Conservation (phyloP, 2,797 vertebrate species). For the Molossus molossus region DNA sequence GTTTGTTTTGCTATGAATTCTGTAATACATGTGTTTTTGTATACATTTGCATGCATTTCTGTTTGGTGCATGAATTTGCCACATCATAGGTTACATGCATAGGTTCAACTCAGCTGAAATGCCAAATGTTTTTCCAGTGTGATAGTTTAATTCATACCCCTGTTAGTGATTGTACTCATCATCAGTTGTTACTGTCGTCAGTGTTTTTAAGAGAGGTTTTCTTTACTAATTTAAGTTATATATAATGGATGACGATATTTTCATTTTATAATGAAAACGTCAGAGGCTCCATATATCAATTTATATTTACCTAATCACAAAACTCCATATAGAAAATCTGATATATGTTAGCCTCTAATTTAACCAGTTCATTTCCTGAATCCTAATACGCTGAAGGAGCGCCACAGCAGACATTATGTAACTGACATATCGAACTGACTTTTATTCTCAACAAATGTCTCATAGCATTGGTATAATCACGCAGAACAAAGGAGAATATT, state of each 20-base stretch:
- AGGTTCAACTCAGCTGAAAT: not conserved
- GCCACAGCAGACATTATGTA: not conserved
- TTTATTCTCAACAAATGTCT: conserved; percentile 52
- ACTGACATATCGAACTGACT: conserved; percentile 50
- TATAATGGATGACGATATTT: not conserved
- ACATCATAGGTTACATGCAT: not conserved
- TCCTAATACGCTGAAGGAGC: not conserved
- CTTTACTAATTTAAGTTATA: conserved; percentile 9
- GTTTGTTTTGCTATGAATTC: not conserved
- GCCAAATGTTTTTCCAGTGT: conserved; percentile 17
- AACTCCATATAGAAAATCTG: not conserved
- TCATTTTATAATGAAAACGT: conserved; percentile 31
- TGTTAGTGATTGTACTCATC: not conserved
- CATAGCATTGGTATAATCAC: conserved; percentile 1
- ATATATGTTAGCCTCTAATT: not conserved
- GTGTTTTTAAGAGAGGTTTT: conserved; percentile 48
- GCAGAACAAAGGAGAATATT: conserved; percentile 45
- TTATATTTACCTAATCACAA: conserved; percentile 25
- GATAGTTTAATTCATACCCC: conserved; percentile 12
- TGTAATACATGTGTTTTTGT: conserved; percentile 16
- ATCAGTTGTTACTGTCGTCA: conserved; percentile 24
- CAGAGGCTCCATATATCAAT: not conserved
- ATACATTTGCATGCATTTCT: conserved; percentile 25
- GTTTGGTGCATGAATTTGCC: conserved; percentile 27
- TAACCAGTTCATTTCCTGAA: conserved; percentile 32